phyloP scores from a whole-genome alignment of 2,888 invertebrate species.

The Mythimna albipuncta region DNA sequence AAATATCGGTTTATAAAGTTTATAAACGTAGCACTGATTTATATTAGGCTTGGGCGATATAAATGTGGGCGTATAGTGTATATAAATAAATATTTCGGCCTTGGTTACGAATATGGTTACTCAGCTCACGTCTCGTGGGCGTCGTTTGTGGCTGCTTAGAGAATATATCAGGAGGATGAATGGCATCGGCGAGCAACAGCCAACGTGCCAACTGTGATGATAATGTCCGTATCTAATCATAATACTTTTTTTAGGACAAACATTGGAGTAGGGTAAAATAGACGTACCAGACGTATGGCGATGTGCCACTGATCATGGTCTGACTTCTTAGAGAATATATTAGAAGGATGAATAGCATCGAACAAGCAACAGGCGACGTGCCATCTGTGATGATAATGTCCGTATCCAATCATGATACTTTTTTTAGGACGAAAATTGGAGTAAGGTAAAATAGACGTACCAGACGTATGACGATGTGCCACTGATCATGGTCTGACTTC shows the following conservation, averaged over 20 bases:
- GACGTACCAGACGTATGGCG: too few relatives aligned
- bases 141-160: conserved; percentile 27
- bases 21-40: conserved; percentile 22
- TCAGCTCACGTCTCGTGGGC: conserved; percentile 36
- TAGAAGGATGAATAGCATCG: too few relatives aligned
- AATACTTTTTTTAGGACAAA: neutral
- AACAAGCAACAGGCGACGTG: too few relatives aligned
- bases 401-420: too few relatives aligned
- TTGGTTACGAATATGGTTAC: conserved; percentile 21
- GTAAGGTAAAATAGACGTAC: too few relatives aligned
- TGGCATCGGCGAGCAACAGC: conserved; percentile 4
- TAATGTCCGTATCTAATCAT: neutral
- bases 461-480: too few relatives aligned
- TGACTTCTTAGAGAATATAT: too few relatives aligned
- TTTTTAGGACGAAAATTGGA: too few relatives aligned
- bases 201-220: conserved; percentile 1
- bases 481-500: too few relatives aligned
- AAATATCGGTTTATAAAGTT: conserved; percentile 15
- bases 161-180: conserved; percentile 27
- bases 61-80: conserved; percentile 12
- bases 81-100: conserved; percentile 32
- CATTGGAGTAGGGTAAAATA: too few relatives aligned
- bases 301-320: too few relatives aligned
- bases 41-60: conserved; percentile 19
- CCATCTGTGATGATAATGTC: too few relatives aligned